A percentile compares a stretch with the other conserved stretches of the same genome.
These are phyloP conservation scores for Lepidotrigona ventralis DNA, from an alignment of 1,140 invertebrate genomes.

Conservation along the genomic window DNA sequence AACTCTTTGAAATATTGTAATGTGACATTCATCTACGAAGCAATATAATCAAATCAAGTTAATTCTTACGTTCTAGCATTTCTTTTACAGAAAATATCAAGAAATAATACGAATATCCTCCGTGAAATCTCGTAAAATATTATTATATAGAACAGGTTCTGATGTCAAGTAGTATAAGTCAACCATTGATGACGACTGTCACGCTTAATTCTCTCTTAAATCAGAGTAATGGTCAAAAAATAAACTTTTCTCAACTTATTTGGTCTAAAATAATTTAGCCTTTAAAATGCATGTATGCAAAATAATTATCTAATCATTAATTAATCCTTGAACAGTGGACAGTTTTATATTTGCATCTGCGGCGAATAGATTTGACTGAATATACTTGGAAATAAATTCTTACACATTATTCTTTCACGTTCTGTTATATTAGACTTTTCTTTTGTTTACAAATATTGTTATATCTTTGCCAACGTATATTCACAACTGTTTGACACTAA, in stretches of 20 bases:
- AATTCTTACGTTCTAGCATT: background rate
- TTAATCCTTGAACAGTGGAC: background rate
- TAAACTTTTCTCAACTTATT: background rate
- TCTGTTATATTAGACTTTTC: too few species aligned
- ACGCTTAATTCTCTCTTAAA: background rate
- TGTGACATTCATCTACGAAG: background rate
- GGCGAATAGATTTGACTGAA: too few species aligned
- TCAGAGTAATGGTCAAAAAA: background rate
- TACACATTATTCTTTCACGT: too few species aligned
- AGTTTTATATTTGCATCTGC: too few species aligned
- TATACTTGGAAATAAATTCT: too few species aligned
- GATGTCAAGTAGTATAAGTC: constrained; percentile 12
- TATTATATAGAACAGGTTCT: too few species aligned
- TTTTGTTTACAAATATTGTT: too few species aligned
- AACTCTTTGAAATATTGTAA: background rate
- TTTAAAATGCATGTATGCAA: background rate
- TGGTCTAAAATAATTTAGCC: background rate
- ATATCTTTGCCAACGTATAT: too few species aligned
- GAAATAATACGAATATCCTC: background rate
- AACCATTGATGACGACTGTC: background rate
- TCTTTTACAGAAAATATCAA: background rate
- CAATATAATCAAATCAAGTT: background rate
- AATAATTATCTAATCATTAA: background rate
- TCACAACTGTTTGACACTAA: too few species aligned
- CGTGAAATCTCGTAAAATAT: background rate